Evolutionary conservation across 1,140 invertebrate genomes (phyloP).

Genomic region (Drosophila bifasciata): DNA sequence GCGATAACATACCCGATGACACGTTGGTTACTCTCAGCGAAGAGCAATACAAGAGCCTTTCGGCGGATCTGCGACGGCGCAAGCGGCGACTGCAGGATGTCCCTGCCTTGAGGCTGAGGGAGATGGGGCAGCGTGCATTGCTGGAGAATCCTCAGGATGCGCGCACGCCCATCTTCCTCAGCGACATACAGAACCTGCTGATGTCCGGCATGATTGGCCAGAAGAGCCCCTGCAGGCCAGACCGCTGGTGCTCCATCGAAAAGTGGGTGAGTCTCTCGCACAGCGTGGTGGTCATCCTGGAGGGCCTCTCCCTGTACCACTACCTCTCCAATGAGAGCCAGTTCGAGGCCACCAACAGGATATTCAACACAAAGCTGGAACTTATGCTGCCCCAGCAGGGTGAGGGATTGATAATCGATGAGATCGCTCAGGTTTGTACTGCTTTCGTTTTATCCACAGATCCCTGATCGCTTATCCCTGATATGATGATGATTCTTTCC

Average conservation of each 20-base stretch:
- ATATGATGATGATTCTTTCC: no score
- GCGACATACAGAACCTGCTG: slow-evolving; percentile 92
- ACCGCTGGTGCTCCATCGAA: slow-evolving; percentile 92
- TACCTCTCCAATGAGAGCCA: slow-evolving; percentile 88
- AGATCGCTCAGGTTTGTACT: slow-evolving; percentile 87
- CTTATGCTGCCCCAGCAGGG: slow-evolving; percentile 89
- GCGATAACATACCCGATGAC: slow-evolving; percentile 49
- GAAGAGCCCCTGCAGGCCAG: slow-evolving; percentile 87
- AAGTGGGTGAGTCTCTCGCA: slow-evolving; percentile 89
- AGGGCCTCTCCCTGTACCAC: slow-evolving; percentile 90
- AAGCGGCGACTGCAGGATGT: slow-evolving; percentile 85
- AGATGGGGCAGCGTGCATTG: slow-evolving; percentile 87
- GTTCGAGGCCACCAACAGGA: slow-evolving; percentile 86
- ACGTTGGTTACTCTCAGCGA: slow-evolving; percentile 72
- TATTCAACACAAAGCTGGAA: slow-evolving; percentile 89
- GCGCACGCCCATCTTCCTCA: slow-evolving; percentile 91
- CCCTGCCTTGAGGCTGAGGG: slow-evolving; percentile 87
- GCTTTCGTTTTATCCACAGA: slow-evolving; percentile 49
- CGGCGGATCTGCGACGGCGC: slow-evolving; percentile 85
- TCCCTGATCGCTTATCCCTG: not conserved
- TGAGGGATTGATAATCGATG: slow-evolving; percentile 89
- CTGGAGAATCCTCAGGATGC: slow-evolving; percentile 85
- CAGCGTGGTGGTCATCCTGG: slow-evolving; percentile 90
- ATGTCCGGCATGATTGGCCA: slow-evolving; percentile 90
- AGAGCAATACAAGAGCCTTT: slow-evolving; percentile 85